A percentile compares a stretch with the other conserved stretches of the same genome.
These are phyloP conservation scores for Drosophila neonasuta DNA, from an alignment of 2,888 invertebrate genomes.

Conservation along the genomic window DNA sequence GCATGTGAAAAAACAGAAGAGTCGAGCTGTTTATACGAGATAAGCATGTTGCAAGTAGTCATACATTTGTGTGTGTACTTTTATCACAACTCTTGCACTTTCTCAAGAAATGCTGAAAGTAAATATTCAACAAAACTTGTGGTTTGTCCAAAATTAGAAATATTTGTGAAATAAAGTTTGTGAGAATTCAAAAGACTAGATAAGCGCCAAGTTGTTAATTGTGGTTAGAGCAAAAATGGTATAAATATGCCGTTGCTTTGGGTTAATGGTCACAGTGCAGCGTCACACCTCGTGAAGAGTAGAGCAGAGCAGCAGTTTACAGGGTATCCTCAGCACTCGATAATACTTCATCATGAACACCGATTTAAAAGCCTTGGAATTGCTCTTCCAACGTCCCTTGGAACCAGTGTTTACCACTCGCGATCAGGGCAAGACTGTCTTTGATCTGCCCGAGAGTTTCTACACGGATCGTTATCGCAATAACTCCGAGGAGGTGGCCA, in stretches of 20 bases:
- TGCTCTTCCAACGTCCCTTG: constrained; percentile 80
- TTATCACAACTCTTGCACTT: neutral
- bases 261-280: constrained; percentile 25
- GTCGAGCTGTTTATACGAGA: neutral
- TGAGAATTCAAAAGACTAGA: neutral
- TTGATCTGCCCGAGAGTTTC: constrained; percentile 80
- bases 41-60: constrained; percentile 10
- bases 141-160: neutral
- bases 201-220: constrained; percentile 4
- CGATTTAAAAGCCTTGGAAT: constrained; percentile 72
- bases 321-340: neutral
- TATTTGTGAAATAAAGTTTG: constrained; percentile 1
- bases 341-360: constrained; percentile 55
- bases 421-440: constrained; percentile 77
- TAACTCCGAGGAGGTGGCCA: constrained; percentile 71
- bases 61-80: neutral
- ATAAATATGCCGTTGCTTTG: constrained; percentile 29
- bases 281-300: constrained; percentile 24
- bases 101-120: neutral
- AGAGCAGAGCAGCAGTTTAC: constrained; percentile 12
- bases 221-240: constrained; percentile 18
- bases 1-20: constrained; percentile 24
- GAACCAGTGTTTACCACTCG: constrained; percentile 80
- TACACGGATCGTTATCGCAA: constrained; percentile 76
- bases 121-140: constrained; percentile 1